Base-by-base conservation (phyloP, 1,140 invertebrate genomes). In the Euura lappo region DNA sequence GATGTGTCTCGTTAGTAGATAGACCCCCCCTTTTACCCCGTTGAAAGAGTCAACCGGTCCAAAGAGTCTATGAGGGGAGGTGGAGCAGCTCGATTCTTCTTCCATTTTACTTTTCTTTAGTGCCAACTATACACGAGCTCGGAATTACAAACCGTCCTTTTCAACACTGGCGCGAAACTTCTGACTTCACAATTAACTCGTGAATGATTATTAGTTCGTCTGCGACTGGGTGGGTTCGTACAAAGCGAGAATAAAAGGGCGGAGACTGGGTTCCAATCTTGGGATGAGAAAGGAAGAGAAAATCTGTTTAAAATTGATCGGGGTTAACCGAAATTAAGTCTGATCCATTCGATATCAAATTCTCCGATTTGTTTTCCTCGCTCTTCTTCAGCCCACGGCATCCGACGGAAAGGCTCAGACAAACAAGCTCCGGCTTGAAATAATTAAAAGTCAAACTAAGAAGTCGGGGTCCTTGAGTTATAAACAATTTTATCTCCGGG, bases 401-500 rank as follows among this genome's bases (percentile, higher is more conserved):
- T 69, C 13, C 28, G 6, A 10, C 2, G 8, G 60, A 64, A 64
- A 64, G 13, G 8, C 60, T 10, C 13, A 64, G 72, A 66, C 69
- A 73, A 74, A 76, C 67, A 77, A 76, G 69, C 71, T 71, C 70
- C 47, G 44, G 72, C 69, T 68, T 73, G 74, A 79, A 69, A 74
- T 80, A 81, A 80, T 79, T 80, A 80, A 81, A 81, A 82, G 76
- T 78, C 68, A 68, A 69, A 69, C 51, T 10, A 28, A 68, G 45
- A 72, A 69, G 70, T 72, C 10, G 60, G 68, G 64, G 68, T 72
- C 69, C 60, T 44, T 69, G 72, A 77, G 77, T 78, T 79, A n/a
- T 77, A 83, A 83, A 82, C 77, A 82, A 82, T 80, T 80, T 79
- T 72, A 75, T 80, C 74, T 76, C 69, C 71, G 72, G 71, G 74